These are phyloP conservation scores for Octopus bimaculoides DNA, from an alignment of 1,140 invertebrate genomes.

Conservation along the genomic window DNA sequence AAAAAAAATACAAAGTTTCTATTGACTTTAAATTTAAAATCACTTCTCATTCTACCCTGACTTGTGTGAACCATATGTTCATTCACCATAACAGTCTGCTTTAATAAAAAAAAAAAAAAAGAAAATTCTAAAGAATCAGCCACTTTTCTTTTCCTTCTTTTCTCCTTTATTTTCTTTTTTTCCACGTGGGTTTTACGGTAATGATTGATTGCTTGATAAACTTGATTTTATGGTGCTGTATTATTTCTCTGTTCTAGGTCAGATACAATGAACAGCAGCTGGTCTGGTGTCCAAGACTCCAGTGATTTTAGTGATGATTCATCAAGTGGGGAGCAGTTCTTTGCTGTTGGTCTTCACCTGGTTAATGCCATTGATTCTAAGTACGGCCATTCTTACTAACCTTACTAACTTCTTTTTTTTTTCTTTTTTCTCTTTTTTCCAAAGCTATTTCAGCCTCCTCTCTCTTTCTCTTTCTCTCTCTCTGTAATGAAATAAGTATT, in stretches of 20 bases:
- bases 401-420: not conserved
- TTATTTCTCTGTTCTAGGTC: constrained; percentile 26
- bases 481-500: no score
- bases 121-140: no score
- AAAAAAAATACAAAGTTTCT: no score
- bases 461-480: no score
- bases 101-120: no score
- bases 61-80: no score
- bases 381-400: constrained; percentile 24
- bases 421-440: not conserved
- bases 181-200: no score
- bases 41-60: no score
- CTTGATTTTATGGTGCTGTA: not conserved
- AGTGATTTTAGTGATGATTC: constrained; percentile 51
- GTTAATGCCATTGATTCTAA: constrained; percentile 42
- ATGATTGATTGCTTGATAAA: not conserved
- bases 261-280: constrained; percentile 39
- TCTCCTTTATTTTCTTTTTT: no score
- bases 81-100: no score
- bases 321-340: constrained; percentile 48
- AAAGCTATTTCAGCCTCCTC: not conserved
- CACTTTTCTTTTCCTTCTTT: no score
- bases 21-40: no score
- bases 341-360: constrained; percentile 42
- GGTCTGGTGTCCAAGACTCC: constrained; percentile 48